These are phyloP conservation scores for Eolophus roseicapilla DNA, from an alignment of 2,113 vertebrate genomes.

Conservation along the genomic window DNA sequence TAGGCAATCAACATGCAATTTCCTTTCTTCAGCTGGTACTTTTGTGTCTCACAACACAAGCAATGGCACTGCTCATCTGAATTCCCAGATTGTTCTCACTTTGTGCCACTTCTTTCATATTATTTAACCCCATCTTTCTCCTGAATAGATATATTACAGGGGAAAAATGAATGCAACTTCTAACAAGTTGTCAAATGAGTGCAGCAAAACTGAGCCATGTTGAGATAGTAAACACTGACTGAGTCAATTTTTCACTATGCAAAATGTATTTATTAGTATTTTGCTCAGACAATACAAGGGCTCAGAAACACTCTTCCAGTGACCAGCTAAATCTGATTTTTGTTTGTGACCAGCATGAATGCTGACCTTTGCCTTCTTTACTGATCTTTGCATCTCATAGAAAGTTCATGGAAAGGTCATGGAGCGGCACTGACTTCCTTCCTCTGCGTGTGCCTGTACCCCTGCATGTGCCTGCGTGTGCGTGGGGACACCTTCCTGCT, in stretches of 20 bases:
- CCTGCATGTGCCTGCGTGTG: background rate
- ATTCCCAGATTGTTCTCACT: background rate
- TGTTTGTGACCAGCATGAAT: conserved; percentile 88
- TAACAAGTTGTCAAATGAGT: background rate
- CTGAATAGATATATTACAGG: background rate
- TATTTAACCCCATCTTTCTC: background rate
- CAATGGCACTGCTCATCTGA: background rate
- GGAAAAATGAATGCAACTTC: background rate
- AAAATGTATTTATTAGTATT: conserved; percentile 31
- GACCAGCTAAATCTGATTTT: conserved; percentile 83
- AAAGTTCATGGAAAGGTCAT: conserved; percentile 93
- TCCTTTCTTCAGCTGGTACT: background rate
- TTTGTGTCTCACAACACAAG: background rate
- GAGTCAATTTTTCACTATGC: background rate
- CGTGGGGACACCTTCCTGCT: conserved; percentile 71
- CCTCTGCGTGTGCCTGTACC: conserved; percentile 62
- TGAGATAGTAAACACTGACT: background rate
- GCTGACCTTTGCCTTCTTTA: conserved; percentile 86
- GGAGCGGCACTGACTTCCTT: conserved; percentile 76
- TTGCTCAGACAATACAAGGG: conserved; percentile 21
- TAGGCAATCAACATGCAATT: background rate
- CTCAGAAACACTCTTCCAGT: conserved; percentile 70
- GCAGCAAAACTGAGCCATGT: background rate
- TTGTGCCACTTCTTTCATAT: background rate
- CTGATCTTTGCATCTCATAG: conserved; percentile 84